Conservation (phyloP, 2,113 vertebrate genomes). For the Sphaerodactylus townsendi region DNA sequence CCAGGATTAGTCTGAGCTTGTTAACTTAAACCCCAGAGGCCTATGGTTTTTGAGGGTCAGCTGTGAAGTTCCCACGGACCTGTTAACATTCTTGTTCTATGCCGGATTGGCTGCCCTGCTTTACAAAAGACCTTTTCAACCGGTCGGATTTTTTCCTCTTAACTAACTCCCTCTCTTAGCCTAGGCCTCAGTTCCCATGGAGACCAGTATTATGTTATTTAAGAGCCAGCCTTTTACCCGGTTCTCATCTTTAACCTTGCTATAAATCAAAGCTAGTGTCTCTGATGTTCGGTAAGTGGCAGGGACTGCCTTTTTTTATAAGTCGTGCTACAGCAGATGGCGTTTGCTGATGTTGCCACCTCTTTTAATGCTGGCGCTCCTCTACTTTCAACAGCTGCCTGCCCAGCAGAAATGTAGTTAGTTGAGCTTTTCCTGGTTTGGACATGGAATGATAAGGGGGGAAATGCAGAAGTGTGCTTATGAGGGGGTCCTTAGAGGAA, state of each 20-base stretch:
- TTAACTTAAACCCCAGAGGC: background rate
- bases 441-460: background rate
- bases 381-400: background rate
- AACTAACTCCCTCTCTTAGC: conserved; percentile 1
- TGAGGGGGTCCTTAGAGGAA: background rate
- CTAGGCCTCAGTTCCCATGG: background rate
- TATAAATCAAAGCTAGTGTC: conserved; percentile 4
- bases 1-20: background rate
- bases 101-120: background rate
- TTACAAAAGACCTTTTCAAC: conserved; percentile 21
- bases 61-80: conserved; percentile 7
- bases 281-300: background rate
- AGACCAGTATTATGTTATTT: conserved; percentile 6
- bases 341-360: background rate
- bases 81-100: conserved; percentile 16
- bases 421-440: background rate
- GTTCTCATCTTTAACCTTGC: background rate
- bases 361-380: background rate
- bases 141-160: background rate
- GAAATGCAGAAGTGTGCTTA: background rate
- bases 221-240: background rate
- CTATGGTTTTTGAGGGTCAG: background rate
- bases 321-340: background rate
- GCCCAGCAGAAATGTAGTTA: background rate
- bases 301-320: background rate